phyloP scores from a whole-genome alignment of 2,797 vertebrate species.

The Scolopax rusticola region DNA sequence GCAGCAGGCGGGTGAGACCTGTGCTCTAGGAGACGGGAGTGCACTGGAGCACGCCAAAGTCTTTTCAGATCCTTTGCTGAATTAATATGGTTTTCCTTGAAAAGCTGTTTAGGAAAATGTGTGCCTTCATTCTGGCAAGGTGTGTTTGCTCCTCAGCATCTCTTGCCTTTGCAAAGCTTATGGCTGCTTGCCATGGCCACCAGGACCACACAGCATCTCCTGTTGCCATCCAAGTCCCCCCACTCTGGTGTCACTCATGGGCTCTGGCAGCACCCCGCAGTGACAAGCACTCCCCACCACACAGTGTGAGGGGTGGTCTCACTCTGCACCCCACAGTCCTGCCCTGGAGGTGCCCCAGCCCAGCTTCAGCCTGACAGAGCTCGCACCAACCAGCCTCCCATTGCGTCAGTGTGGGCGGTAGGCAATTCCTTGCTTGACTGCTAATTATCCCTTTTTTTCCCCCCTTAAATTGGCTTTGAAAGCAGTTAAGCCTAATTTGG shows the following conservation, averaged over 20 bases:
- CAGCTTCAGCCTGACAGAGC: neutral
- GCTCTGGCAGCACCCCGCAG: neutral
- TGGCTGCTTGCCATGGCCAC: neutral
- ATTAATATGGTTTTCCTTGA: neutral
- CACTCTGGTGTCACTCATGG: accelerated
- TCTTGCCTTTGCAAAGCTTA: neutral
- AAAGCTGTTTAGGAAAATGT: neutral
- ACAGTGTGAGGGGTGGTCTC: neutral
- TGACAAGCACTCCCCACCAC: neutral
- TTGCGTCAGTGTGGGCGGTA: accelerated
- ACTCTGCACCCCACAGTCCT: neutral
- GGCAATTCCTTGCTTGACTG: neutral
- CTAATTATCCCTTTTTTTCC: neutral
- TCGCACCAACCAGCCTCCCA: neutral
- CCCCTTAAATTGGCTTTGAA: neutral
- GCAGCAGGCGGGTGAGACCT: accelerated
- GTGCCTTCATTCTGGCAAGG: accelerated
- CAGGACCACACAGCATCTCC: accelerated
- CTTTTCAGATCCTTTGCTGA: neutral
- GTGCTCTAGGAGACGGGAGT: accelerated
- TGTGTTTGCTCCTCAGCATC: accelerated
- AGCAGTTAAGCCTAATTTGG: neutral
- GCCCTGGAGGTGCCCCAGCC: neutral
- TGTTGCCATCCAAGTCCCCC: neutral
- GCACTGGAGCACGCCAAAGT: accelerated